Conservation (phyloP, 2,797 vertebrate genomes). For the Xyrichtys novacula region DNA sequence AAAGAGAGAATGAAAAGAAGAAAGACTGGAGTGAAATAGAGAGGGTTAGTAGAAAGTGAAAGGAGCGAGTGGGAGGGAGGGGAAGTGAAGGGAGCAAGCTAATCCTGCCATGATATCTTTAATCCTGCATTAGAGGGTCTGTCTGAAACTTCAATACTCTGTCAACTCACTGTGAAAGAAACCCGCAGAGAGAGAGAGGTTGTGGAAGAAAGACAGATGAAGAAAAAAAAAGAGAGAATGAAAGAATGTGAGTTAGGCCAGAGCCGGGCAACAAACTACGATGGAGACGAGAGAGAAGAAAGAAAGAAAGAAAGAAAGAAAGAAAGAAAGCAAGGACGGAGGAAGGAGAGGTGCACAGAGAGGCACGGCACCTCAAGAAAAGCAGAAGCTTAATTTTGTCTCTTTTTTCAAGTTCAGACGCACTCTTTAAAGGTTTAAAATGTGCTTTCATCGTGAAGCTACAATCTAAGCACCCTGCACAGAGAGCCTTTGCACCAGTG, state of each 20-base stretch:
- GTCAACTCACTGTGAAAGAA: slow-evolving; percentile 74
- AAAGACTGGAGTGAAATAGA: slow-evolving; percentile 63
- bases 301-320: too few relatives aligned
- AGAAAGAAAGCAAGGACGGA: slow-evolving; percentile 41
- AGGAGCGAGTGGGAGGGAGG: slow-evolving; percentile 35
- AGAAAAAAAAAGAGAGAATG: slow-evolving; percentile 18
- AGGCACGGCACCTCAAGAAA: slow-evolving; percentile 56
- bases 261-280: slow-evolving; percentile 1
- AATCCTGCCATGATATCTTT: slow-evolving; percentile 82
- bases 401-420: slow-evolving; percentile 56
- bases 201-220: slow-evolving; percentile 24
- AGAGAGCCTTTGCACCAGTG: slow-evolving; percentile 53
- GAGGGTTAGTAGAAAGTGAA: slow-evolving; percentile 50
- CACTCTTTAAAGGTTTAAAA: slow-evolving; percentile 70
- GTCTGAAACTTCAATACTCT: slow-evolving; percentile 79
- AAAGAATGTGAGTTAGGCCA: slow-evolving; percentile 7
- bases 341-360: slow-evolving; percentile 30
- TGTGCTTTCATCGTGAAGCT: slow-evolving; percentile 70
- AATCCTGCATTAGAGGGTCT: slow-evolving; percentile 82
- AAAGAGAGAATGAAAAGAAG: slow-evolving; percentile 27
- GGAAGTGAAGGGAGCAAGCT: slow-evolving; percentile 55
- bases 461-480: slow-evolving; percentile 36
- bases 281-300: slow-evolving; percentile 25
- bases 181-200: slow-evolving; percentile 52
- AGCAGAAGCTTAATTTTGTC: slow-evolving; percentile 56